phyloP scores from a whole-genome alignment of 37 sponge, comb jelly and placozoan genomes.

The Chondrilla cf. caribensis region DNA sequence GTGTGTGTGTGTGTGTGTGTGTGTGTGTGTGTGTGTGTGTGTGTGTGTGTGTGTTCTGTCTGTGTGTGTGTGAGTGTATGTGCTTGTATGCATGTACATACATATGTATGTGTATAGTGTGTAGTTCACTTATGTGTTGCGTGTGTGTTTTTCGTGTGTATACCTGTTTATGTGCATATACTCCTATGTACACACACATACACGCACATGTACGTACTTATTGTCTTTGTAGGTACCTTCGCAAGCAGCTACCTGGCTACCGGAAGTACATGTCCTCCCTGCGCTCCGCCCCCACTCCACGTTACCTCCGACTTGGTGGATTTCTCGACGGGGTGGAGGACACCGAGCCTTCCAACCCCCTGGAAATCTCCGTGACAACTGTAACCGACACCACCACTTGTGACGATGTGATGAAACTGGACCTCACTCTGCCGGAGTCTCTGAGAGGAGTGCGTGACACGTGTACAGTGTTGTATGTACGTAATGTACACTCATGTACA shows the following conservation, averaged over 20 bases:
- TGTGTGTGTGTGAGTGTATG: background rate
- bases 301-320: background rate
- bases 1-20: background rate
- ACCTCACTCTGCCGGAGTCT: background rate
- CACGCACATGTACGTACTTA: background rate
- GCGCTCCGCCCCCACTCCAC: background rate
- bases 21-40: no score
- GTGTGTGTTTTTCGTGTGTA: background rate
- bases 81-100: background rate
- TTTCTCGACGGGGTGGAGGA: background rate
- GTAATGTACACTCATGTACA: no score
- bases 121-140: background rate
- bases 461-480: no score
- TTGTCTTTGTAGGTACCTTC: background rate
- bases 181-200: no score
- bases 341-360: background rate
- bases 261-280: background rate
- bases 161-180: no score
- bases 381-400: background rate
- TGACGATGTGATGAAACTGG: background rate
- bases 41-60: no score
- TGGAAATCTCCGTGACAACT: background rate
- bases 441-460: background rate
- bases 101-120: background rate
- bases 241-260: slow-evolving; percentile 9